Percentiles rank a stretch among this genome's conserved stretches.
Conservation (phyloP, 2,113 vertebrate species). For the Epinephelus moara region DNA sequence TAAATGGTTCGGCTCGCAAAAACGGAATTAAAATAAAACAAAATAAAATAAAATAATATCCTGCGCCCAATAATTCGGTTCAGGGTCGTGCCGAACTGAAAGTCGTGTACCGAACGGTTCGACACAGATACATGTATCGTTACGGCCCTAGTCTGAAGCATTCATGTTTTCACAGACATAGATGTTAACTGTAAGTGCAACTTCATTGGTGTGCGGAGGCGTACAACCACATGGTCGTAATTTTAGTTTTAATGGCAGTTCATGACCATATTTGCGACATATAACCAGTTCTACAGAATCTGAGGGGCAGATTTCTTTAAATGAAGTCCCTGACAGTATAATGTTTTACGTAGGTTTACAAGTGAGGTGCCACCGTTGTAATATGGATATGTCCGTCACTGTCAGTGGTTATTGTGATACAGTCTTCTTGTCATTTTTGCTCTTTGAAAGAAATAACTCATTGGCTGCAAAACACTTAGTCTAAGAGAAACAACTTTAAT, state of each 20-base stretch:
- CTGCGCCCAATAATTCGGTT: too few relatives aligned
- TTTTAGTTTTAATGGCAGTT: not conserved
- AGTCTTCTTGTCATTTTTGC: not conserved
- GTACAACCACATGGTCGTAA: too few relatives aligned
- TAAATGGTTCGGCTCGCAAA: too few relatives aligned
- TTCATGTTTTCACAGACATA: too few relatives aligned
- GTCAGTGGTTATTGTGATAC: not conserved
- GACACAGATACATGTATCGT: too few relatives aligned
- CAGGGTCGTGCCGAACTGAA: too few relatives aligned
- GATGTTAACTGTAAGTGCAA: too few relatives aligned
- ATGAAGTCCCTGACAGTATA: not conserved
- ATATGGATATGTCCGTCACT: not conserved
- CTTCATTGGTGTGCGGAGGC: too few relatives aligned
- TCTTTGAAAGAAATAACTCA: not conserved
- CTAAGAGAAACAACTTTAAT: not conserved
- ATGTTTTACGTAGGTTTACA: not conserved
- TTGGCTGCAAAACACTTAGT: not conserved
- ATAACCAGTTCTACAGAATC: not conserved
- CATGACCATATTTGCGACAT: not conserved
- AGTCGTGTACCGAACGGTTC: too few relatives aligned
- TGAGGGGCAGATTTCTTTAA: not conserved
- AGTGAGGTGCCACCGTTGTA: not conserved
- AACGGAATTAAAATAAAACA: too few relatives aligned
- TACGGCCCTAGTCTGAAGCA: too few relatives aligned
- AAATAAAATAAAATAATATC: too few relatives aligned